Percentiles rank a stretch among this genome's conserved stretches.
These are phyloP conservation scores for Caenorhabditis zanzibari DNA, from an alignment of 2,888 invertebrate species.

Conservation along the genomic window DNA sequence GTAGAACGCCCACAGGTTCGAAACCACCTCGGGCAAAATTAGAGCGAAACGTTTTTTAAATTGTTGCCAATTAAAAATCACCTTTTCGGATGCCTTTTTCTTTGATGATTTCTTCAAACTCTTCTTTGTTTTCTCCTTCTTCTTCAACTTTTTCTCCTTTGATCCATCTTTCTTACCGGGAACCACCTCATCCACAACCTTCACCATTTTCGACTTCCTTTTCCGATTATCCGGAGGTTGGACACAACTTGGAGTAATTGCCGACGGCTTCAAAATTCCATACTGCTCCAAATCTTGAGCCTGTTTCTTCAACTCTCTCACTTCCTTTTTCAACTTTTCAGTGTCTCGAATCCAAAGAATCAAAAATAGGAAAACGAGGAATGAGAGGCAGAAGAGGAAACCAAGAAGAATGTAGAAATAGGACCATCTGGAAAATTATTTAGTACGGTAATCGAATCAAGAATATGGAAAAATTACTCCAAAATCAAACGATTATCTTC, in stretches of 20 bases:
- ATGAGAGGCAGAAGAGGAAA: not conserved
- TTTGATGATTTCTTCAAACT: not conserved
- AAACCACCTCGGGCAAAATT: no score
- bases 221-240: not conserved
- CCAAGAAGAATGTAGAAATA: not conserved
- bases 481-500: not conserved
- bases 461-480: not conserved
- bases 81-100: not conserved
- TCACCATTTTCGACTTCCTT: not conserved
- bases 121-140: not conserved
- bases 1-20: no score
- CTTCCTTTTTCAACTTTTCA: not conserved
- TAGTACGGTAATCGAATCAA: not conserved
- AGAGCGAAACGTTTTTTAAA: no score
- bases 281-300: slow-evolving; percentile 17
- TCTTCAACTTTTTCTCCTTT: not conserved
- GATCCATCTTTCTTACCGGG: not conserved
- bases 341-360: slow-evolving; percentile 19
- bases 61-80: not conserved
- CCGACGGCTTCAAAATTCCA: not conserved
- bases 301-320: slow-evolving; percentile 3
- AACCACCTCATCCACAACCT: slow-evolving; percentile 6
- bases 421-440: not conserved
- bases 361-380: not conserved
- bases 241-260: not conserved